Evolutionary conservation across 23 tunicate species (phyloP).

Genomic region (Styela plicata): DNA sequence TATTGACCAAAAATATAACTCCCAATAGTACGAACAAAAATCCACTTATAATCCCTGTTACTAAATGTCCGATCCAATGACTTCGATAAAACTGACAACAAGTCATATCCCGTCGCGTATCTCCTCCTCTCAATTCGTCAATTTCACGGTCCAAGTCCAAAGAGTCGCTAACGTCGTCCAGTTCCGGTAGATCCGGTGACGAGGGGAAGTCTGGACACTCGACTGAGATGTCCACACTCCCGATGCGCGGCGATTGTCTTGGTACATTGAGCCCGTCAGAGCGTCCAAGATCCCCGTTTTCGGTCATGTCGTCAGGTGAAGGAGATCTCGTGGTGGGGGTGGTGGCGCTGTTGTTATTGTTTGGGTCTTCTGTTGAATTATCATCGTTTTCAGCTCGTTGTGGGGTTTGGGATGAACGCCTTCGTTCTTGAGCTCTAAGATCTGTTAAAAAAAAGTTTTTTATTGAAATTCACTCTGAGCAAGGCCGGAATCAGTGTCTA

Average conservation of each 20-base stretch:
- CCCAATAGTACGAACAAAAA: slow-evolving; percentile 59
- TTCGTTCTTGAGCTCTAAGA: not conserved
- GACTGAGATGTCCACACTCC: not conserved
- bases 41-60: slow-evolving; percentile 59
- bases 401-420: not conserved
- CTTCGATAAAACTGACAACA: slow-evolving; percentile 53
- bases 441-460: not conserved
- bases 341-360: too few species aligned
- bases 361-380: not conserved
- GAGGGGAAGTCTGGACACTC: not conserved
- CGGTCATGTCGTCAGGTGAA: not conserved
- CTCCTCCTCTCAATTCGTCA: not conserved
- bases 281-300: not conserved
- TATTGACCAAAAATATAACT: slow-evolving; percentile 38
- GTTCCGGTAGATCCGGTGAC: not conserved
- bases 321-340: not conserved
- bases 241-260: not conserved
- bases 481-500: too few species aligned
- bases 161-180: slow-evolving; percentile 1
- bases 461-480: too few species aligned
- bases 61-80: slow-evolving; percentile 71
- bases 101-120: not conserved
- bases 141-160: slow-evolving; percentile 16
- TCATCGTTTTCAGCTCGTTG: not conserved
- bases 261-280: not conserved